These are phyloP conservation scores for Malurus leucopterus DNA, from an alignment of 2,797 vertebrate species.

Conservation along the genomic window DNA sequence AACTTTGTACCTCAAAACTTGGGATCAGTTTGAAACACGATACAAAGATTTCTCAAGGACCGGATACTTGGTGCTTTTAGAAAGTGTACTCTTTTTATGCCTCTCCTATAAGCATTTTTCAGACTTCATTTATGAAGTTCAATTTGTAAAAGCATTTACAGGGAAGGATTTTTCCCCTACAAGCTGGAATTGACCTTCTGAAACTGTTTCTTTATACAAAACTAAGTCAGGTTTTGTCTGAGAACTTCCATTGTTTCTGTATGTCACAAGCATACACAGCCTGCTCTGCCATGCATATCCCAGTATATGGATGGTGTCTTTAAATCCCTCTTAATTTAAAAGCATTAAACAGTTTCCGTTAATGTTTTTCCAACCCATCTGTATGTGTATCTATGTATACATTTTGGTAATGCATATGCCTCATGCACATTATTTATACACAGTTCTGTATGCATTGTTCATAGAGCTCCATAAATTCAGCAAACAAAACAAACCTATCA, in stretches of 20 bases:
- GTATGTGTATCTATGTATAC: conserved; percentile 65
- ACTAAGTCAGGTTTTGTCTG: conserved; percentile 60
- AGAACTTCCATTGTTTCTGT: conserved; percentile 72
- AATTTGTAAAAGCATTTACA: neutral
- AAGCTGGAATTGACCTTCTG: conserved; percentile 21
- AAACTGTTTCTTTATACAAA: conserved; percentile 40
- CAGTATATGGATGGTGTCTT: conserved; percentile 54
- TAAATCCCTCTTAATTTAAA: conserved; percentile 54
- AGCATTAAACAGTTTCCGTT: conserved; percentile 64
- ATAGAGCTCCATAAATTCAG: conserved; percentile 54
- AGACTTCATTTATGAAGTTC: neutral
- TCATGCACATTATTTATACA: conserved; percentile 62
- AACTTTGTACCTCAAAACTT: neutral
- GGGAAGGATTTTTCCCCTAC: conserved; percentile 40
- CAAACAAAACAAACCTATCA: neutral
- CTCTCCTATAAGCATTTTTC: neutral
- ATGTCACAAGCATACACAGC: conserved; percentile 69
- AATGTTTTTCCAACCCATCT: conserved; percentile 63
- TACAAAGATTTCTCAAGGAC: neutral
- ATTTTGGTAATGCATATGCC: conserved; percentile 64
- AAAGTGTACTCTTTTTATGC: neutral
- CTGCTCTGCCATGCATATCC: conserved; percentile 70
- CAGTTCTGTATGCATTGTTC: conserved; percentile 44
- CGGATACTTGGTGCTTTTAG: neutral
- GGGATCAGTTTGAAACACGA: neutral